Percentiles rank a stretch among this genome's conserved stretches.
Conservation (phyloP, 2,888 invertebrate genomes). For the Drosophila diplacantha region DNA sequence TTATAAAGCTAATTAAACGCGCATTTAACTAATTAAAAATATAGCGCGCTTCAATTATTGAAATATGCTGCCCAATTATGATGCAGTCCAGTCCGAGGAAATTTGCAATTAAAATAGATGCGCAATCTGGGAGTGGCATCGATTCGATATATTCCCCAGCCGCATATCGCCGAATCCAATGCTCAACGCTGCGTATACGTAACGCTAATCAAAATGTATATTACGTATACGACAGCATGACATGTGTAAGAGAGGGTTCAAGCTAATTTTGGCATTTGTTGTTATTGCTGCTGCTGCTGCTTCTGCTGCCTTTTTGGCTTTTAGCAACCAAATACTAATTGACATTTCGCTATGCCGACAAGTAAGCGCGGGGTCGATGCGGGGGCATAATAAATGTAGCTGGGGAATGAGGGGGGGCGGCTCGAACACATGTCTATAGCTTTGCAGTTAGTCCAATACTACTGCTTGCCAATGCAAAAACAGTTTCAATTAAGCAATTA, state of each 20-base stretch:
- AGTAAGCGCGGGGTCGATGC: constrained; percentile 13
- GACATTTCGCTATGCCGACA: constrained; percentile 65
- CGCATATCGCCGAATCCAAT: constrained; percentile 33
- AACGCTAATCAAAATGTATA: constrained; percentile 62
- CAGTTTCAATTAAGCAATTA: constrained; percentile 73
- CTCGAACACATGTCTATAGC: constrained; percentile 38
- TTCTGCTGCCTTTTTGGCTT: constrained; percentile 59
- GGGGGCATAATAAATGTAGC: constrained; percentile 5
- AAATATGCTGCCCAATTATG: constrained; percentile 68
- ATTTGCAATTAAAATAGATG: constrained; percentile 57
- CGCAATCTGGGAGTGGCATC: constrained; percentile 25
- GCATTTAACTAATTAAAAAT: constrained; percentile 72
- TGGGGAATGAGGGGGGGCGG: background rate
- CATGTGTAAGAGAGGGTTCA: constrained; percentile 25
- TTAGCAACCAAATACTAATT: constrained; percentile 70
- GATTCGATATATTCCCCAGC: constrained; percentile 26
- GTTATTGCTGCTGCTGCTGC: constrained; percentile 24
- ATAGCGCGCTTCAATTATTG: constrained; percentile 69
- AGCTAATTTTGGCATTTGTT: constrained; percentile 60
- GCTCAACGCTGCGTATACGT: constrained; percentile 54
- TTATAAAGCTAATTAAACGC: constrained; percentile 73
- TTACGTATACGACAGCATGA: constrained; percentile 62
- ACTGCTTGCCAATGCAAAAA: constrained; percentile 64
- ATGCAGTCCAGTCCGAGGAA: constrained; percentile 46
- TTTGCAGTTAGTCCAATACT: constrained; percentile 47